Conservation (phyloP, 2,797 vertebrate genomes). For the Tokudaia muenninki region DNA sequence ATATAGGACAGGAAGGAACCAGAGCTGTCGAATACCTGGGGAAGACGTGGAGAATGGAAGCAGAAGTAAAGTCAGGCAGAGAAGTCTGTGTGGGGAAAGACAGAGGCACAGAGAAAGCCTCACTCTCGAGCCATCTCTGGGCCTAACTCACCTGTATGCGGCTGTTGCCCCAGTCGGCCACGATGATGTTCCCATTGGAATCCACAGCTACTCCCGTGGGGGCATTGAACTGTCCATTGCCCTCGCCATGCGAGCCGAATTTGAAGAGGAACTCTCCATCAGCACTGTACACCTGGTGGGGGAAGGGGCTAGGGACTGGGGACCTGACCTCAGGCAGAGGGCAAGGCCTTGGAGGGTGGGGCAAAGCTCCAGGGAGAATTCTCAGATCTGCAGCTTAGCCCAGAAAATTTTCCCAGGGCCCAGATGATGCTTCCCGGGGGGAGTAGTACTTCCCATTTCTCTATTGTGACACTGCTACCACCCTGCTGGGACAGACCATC, state of each 20-base stretch:
- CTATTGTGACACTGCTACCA: slow-evolving; percentile 7
- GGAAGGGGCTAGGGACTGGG: slow-evolving; percentile 62
- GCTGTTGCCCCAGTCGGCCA: slow-evolving; percentile 99
- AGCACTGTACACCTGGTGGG: slow-evolving; percentile 94
- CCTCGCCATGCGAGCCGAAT: slow-evolving; percentile 97
- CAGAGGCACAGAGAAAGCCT: not conserved
- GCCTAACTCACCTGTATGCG: slow-evolving; percentile 93
- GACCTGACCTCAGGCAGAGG: slow-evolving; percentile 13
- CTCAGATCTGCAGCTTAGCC: not conserved
- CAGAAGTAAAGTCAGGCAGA: not conserved
- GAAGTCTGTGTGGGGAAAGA: not conserved
- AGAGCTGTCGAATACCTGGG: slow-evolving; percentile 96
- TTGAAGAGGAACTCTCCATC: slow-evolving; percentile 99
- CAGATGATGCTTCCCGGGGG: not conserved
- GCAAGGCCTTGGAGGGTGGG: not conserved
- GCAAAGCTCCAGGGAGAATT: not conserved
- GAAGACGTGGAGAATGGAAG: slow-evolving; percentile 52
- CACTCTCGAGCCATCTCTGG: not conserved
- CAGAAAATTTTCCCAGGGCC: not conserved
- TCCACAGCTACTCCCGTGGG: slow-evolving; percentile 97
- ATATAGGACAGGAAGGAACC: slow-evolving; percentile 99
- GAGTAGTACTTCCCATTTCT: not conserved
- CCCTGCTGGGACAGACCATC: not conserved
- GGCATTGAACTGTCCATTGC: slow-evolving; percentile 98
- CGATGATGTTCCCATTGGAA: slow-evolving; percentile 97